Base-by-base conservation (phyloP, 2,888 invertebrate species). In the Aspidiotus rigidus region DNA sequence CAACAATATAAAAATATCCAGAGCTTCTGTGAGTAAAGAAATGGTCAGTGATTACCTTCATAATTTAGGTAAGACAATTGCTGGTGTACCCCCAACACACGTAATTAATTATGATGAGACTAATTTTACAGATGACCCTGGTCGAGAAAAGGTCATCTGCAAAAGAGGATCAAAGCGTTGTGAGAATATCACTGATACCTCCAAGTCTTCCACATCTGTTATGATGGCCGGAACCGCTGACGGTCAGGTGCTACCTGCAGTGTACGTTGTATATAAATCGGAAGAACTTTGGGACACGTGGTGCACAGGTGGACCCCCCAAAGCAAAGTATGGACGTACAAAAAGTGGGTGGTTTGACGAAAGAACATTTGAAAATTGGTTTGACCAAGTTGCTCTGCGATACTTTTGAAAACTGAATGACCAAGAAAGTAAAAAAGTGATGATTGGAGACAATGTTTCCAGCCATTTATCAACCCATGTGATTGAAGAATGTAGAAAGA, bases 41-140 rank as follows among this genome's bases (percentile, higher is more conserved):
- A 62, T 64, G 15, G 64, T 75, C n/a, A 72, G 71, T 60, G 67
- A 71, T 8, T 75, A 73, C 62, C 72, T 74, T 17, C 17, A 74
- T 41, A 71, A 74, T 69, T 60, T 73, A 17, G 61, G 61, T 13
- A 57, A 40, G 7, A 69, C 70, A 60, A 55, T 71, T 28, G 64
- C 71, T 49, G 70, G 71, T 55, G 70, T 74, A 7, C 73, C 73
- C 41, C 71, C 73, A 9, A 62, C 72, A 40, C 74, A 75, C 67
- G 73, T 76, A 9, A 73, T 74, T 67, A 77, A 76, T 60, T 78
- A 76, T 72, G 77, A 77, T 61, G 76, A 77, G 70, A 76, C 75
- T 6, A 75, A 75, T 60, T 69, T 78, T 10, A 64, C 71, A 11
- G 77, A 77, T 70, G 75, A 78, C 69, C 75, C 76, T 40, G 75